Base-by-base conservation (phyloP, 2,797 vertebrate genomes). In the Alauda arvensis region DNA sequence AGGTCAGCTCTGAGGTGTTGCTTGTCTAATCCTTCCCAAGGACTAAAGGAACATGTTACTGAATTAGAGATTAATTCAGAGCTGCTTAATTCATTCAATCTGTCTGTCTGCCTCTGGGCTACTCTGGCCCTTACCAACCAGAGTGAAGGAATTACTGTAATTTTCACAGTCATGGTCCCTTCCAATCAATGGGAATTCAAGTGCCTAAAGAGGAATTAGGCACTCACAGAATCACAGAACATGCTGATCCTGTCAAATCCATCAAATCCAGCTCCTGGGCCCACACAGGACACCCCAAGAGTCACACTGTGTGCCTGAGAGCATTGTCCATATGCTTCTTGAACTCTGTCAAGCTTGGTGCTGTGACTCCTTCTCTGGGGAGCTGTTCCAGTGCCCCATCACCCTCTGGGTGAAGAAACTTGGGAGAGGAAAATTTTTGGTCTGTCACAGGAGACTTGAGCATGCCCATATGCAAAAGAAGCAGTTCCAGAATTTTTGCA, bases 61-160 rank as follows among this genome's bases (percentile, higher is more conserved):
- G 81, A 91, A 87, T 28, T 23, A 67, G 52, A 81, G 76, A 71
- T 85, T 85, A 88, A 77, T 81, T 91, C 70, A 62, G 75, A 90
- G 40, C 61, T 91, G 59, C 39, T 85, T 77, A 0, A 83, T 77
- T 79, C 29, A 37, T 67, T 76, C 45, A 4, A 24, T 77, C 52
- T 3, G 2, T 82, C 87, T 55, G 43, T 62, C 77, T 78, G 34
- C 84, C 66, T 77, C 39, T 79, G 23, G 66, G 46, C 40, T 76
- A 42, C 85, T 65, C 34, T 61, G 43, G 21, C 57, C 51, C 16
- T 84, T 79, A 52, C 33, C 83, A 87, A 72, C 23, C 68, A 67
- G 37, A 67, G n/a, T 28, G 40, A 92, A 37, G 46, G 81, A 66
- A 81, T 31, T 2, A 33, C 65, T 89, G 52, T 13, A 10, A 19